Evolutionary conservation across 1,140 invertebrate genomes (phyloP).

Genomic region (Batillaria attramentaria): DNA sequence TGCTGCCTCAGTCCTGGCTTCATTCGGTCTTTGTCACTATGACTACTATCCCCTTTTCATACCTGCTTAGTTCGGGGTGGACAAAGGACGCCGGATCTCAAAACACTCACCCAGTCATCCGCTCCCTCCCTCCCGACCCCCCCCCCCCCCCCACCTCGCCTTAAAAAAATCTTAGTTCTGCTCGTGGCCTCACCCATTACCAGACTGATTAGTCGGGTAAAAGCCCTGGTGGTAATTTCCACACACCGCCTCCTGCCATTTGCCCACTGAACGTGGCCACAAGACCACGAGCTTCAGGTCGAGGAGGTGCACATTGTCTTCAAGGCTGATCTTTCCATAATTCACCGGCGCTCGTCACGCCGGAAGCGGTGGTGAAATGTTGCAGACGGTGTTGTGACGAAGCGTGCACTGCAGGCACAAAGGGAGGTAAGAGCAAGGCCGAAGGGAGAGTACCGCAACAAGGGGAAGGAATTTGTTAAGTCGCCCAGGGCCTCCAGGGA

Average conservation of each 20-base stretch:
- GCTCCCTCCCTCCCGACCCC: background rate
- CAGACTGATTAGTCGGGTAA: background rate
- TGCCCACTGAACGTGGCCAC: background rate
- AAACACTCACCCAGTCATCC: too few species aligned
- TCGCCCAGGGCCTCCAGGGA: too few species aligned
- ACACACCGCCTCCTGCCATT: background rate
- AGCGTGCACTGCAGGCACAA: conserved; percentile 1
- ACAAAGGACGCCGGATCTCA: too few species aligned
- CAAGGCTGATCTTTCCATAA: conserved; percentile 10
- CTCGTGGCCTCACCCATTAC: background rate
- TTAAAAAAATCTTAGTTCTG: background rate
- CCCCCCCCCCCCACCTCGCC: background rate
- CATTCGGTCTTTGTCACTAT: conserved; percentile 15
- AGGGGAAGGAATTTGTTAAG: background rate
- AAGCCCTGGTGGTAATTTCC: background rate
- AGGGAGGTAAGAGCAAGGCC: background rate
- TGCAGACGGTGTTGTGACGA: conserved; percentile 23
- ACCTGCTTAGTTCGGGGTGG: background rate
- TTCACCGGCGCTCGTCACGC: conserved; percentile 10
- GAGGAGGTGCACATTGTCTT: conserved; percentile 13
- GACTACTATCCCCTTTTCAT: background rate
- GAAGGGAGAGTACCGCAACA: background rate
- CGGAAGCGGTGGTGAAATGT: conserved; percentile 28
- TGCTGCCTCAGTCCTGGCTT: background rate
- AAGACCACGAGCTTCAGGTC: conserved; percentile 4